Evolutionary conservation across 2,113 vertebrate species (phyloP).

Genomic region (Bufo gargarizans): DNA sequence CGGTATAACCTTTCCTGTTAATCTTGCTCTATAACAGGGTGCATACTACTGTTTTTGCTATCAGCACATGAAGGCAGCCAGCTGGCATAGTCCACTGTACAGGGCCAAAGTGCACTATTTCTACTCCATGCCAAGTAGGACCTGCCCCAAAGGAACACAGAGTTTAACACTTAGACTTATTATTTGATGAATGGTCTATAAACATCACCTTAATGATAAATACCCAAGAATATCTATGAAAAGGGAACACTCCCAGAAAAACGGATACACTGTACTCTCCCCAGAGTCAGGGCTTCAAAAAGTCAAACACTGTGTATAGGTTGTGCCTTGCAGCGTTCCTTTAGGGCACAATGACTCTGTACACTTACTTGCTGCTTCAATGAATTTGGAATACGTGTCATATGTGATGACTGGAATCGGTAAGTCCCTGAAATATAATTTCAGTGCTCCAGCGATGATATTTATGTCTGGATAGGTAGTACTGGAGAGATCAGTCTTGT

Average conservation of each 20-base stretch:
- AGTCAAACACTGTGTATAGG: too few species aligned
- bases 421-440: conserved; percentile 94
- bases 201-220: not conserved
- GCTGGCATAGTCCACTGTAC: not conserved
- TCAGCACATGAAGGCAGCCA: not conserved
- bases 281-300: not conserved
- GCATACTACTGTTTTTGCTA: not conserved
- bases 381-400: conserved; percentile 92
- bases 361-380: conserved; percentile 93
- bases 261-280: not conserved
- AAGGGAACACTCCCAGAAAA: not conserved
- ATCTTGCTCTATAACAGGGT: not conserved
- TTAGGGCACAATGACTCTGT: not conserved
- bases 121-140: not conserved
- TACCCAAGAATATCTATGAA: not conserved
- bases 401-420: conserved; percentile 96
- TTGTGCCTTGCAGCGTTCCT: not conserved
- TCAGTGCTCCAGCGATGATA: conserved; percentile 93
- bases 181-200: not conserved
- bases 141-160: too few species aligned
- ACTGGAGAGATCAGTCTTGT: conserved; percentile 93
- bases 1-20: not conserved
- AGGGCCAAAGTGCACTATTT: not conserved
- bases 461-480: conserved; percentile 92
- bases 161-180: not conserved